phyloP scores from a whole-genome alignment of 2,888 invertebrate genomes.

The Teleogryllus oceanicus region DNA sequence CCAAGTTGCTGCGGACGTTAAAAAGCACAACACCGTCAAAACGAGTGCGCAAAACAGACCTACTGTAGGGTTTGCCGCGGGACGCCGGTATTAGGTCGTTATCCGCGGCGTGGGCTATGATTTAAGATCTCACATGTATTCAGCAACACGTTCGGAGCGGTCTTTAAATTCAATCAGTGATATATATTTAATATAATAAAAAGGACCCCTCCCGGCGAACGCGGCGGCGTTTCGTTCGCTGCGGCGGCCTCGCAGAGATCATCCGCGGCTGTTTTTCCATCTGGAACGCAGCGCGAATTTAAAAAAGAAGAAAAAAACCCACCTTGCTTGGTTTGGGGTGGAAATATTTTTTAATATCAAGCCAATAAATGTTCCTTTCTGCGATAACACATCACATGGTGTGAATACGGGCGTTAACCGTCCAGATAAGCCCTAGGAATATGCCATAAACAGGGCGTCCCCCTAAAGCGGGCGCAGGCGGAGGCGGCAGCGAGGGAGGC shows the following conservation, averaged over 20 bases:
- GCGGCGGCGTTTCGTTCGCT: background rate
- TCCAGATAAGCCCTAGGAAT: constrained; percentile 18
- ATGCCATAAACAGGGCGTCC: constrained; percentile 1
- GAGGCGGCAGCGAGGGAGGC: background rate
- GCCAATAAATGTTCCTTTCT: constrained; percentile 18
- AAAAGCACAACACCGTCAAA: background rate
- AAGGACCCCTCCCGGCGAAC: background rate
- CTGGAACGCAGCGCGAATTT: constrained; percentile 2
- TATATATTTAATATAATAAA: constrained; percentile 18
- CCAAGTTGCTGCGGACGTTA: background rate
- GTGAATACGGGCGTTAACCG: constrained; percentile 18
- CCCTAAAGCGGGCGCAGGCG: background rate
- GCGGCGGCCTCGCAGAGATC: background rate
- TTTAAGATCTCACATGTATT: constrained; percentile 6
- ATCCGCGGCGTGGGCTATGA: background rate
- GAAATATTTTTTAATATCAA: constrained; percentile 18
- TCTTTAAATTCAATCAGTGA: constrained; percentile 2
- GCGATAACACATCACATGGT: constrained; percentile 18
- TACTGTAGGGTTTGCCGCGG: background rate
- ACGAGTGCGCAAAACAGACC: background rate
- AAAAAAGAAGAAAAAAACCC: constrained; percentile 18
- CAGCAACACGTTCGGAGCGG: background rate
- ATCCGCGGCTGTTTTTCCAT: constrained; percentile 10
- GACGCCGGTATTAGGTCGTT: background rate
- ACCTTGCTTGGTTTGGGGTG: constrained; percentile 9